Percentiles rank a stretch among this genome's conserved stretches.
phyloP scores from a whole-genome alignment of 1,140 invertebrate genomes.

The Aphaenogaster floridana region DNA sequence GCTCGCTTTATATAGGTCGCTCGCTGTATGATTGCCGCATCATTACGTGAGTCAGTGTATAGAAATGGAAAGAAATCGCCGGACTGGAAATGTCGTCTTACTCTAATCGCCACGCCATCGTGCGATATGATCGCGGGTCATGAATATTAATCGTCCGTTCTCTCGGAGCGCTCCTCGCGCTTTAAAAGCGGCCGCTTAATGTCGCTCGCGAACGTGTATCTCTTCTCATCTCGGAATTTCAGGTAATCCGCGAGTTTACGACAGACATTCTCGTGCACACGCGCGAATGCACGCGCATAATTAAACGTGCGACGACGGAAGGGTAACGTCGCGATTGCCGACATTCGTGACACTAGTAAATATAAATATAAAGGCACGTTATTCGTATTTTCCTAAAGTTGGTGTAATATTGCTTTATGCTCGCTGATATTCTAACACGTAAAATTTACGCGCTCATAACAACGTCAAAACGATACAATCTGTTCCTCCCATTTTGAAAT shows the following conservation, averaged over 20 bases:
- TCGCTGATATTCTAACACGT: slow-evolving; percentile 25
- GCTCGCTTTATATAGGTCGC: slow-evolving; percentile 57
- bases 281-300: slow-evolving; percentile 37
- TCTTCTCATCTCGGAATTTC: slow-evolving; percentile 50
- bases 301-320: slow-evolving; percentile 39
- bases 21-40: slow-evolving; percentile 22
- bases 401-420: slow-evolving; percentile 35
- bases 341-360: not conserved
- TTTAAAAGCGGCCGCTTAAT: slow-evolving; percentile 55
- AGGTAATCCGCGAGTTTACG: slow-evolving; percentile 58
- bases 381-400: slow-evolving; percentile 28
- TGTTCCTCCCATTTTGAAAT: not conserved
- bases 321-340: slow-evolving; percentile 8
- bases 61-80: slow-evolving; percentile 68
- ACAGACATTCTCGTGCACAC: not conserved
- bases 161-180: slow-evolving; percentile 26
- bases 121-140: slow-evolving; percentile 62
- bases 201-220: slow-evolving; percentile 37
- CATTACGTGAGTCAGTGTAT: slow-evolving; percentile 68
- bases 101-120: slow-evolving; percentile 54
- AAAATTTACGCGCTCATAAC: slow-evolving; percentile 20
- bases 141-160: slow-evolving; percentile 64
- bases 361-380: slow-evolving; percentile 9
- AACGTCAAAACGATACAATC: not conserved
- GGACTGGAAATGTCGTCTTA: slow-evolving; percentile 65